These are phyloP conservation scores for Ceyx melanurus DNA, from an alignment of 2,113 vertebrate species.

Conservation along the genomic window DNA sequence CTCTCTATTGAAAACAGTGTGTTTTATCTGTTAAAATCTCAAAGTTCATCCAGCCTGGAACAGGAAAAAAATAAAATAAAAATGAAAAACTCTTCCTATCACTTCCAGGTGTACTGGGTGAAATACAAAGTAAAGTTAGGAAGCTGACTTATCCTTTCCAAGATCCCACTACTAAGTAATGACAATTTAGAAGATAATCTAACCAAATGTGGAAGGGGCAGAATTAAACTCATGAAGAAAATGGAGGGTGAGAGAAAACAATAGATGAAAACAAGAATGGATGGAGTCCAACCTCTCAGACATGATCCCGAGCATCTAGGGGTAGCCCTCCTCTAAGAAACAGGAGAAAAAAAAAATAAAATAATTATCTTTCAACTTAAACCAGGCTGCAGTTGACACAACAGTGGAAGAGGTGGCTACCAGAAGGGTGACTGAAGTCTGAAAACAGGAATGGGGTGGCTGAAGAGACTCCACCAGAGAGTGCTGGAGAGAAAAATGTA, in stretches of 20 bases:
- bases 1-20: background rate
- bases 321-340: background rate
- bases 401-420: background rate
- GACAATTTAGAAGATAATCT: background rate
- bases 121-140: background rate
- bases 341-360: background rate
- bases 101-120: background rate
- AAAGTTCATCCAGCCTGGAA: background rate
- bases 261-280: background rate
- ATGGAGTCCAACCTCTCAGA: background rate
- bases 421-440: accelerated
- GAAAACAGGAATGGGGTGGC: background rate
- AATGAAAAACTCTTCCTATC: background rate
- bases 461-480: background rate
- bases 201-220: background rate
- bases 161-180: background rate
- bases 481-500: background rate
- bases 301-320: too few species aligned
- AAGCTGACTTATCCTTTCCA: background rate
- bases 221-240: background rate
- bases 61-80: background rate
- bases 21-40: background rate
- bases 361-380: background rate
- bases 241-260: accelerated
- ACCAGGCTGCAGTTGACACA: background rate